These are phyloP conservation scores for Tamias sibiricus DNA, from an alignment of 2,113 vertebrate genomes.

Conservation along the genomic window DNA sequence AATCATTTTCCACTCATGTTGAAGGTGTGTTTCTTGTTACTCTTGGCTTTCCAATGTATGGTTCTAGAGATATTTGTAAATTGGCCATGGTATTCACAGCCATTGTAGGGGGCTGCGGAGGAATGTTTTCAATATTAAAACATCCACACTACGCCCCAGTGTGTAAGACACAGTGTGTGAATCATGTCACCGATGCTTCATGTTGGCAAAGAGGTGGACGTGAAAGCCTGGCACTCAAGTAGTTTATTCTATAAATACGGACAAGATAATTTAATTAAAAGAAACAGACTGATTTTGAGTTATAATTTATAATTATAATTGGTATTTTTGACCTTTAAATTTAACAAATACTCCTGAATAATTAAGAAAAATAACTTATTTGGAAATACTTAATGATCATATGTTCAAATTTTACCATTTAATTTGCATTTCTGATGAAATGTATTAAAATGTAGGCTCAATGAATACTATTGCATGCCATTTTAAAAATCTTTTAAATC, in stretches of 20 bases:
- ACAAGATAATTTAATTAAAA: constrained; percentile 15
- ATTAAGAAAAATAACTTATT: constrained; percentile 56
- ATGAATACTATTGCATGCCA: background rate
- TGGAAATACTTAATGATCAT: background rate
- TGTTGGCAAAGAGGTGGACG: background rate
- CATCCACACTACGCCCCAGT: background rate
- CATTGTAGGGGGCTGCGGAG: background rate
- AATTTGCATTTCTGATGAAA: constrained; percentile 37
- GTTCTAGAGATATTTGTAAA: background rate
- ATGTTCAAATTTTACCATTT: constrained; percentile 10
- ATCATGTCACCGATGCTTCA: background rate
- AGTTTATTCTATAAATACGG: background rate
- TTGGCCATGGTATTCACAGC: background rate
- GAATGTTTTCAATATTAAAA: background rate
- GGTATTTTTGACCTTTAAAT: background rate
- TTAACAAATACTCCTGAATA: constrained; percentile 27
- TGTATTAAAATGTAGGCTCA: background rate
- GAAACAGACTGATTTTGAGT: background rate
- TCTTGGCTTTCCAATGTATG: background rate
- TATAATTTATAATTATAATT: constrained; percentile 30
- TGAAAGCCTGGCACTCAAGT: background rate
- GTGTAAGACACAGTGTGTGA: background rate
- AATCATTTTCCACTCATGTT: background rate
- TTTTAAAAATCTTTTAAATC: constrained; percentile 14
- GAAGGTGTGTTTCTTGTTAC: background rate